Evolutionary conservation across 2,888 invertebrate species (phyloP), one percentile per base, ranked within the genome.

Genomic region (Cremastinae sp.): DNA sequence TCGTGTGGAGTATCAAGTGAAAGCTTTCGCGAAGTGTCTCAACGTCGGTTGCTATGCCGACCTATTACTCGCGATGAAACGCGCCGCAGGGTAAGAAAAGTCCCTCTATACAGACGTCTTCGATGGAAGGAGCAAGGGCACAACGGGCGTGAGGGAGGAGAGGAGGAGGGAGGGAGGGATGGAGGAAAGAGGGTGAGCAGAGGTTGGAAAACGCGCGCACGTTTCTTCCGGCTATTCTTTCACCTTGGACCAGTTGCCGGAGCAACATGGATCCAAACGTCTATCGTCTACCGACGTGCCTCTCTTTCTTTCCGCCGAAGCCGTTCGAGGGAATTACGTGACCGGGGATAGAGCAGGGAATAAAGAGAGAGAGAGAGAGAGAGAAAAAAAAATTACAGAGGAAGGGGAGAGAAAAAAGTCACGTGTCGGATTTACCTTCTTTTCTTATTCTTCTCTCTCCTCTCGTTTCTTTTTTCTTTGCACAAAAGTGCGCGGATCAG

Each of bases 11-110:
- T 12, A 12, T 14, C 37, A 55, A 55, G 37, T 43, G 78, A 79
- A 79, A 77, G 80, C 82, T 84, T 82, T 84, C 84, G 70, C 35
- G 82, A 82, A 85, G 83, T 84, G 82, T 84, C 84, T 85, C 83
- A 84, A 80, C 68, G 70, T 59, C 75, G 79, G 85, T 84, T 85
- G 84, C 84, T 84, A 83, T 83, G 83, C 78, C 78, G 78, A 84
- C 81, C 80, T 22, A 47, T 51, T 28, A 20, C 49, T 47, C 58
- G 35, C 61, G 72, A 49, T 64, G 56, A 59, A 73, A 69, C 61
- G 70, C 61, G 39, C 56, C 77, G 55, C 55, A 70, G 61, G 70
- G 64, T 66, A 74, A 74, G 70, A 70, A 64, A 70, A 70, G 45
- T 61, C 70, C 49, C 62, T 45, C 58, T 37, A n/a, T n/a, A 2